Evolutionary conservation across 2,888 invertebrate species (phyloP).

Genomic region (Dicranocentrus wangi): DNA sequence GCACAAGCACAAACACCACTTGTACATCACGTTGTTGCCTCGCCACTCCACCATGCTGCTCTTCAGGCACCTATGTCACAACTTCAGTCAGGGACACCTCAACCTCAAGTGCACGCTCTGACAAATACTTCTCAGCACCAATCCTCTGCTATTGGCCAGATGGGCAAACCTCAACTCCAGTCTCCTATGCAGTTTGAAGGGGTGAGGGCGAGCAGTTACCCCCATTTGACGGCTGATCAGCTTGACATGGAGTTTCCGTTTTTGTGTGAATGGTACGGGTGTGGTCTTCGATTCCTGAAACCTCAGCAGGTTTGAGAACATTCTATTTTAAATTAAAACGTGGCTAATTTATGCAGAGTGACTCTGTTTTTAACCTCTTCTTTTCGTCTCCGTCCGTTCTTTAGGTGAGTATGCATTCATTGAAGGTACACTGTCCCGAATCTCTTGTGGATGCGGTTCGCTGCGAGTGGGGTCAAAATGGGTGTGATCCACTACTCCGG

Average conservation of each 20-base stretch:
- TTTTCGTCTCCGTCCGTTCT: too few relatives aligned
- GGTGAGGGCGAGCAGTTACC: conserved; percentile 38
- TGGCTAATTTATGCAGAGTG: too few relatives aligned
- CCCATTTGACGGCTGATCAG: conserved; percentile 62
- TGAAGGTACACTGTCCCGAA: conserved; percentile 87
- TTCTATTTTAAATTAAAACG: too few relatives aligned
- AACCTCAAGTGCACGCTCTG: conserved; percentile 48
- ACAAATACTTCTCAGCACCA: background rate
- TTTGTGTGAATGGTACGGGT: conserved; percentile 96
- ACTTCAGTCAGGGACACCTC: background rate
- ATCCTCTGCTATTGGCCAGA: too few relatives aligned
- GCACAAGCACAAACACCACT: conserved; percentile 1
- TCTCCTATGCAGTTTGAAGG: conserved; percentile 47
- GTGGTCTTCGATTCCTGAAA: conserved; percentile 75
- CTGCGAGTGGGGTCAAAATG: conserved; percentile 87
- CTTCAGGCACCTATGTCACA: conserved; percentile 31
- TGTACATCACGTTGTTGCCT: background rate
- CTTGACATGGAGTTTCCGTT: conserved; percentile 70
- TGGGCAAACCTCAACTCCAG: background rate
- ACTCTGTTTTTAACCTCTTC: too few relatives aligned
- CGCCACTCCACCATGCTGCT: background rate
- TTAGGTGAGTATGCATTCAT: conserved; percentile 92
- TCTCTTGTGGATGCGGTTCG: conserved; percentile 81
- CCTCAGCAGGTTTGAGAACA: conserved; percentile 65
- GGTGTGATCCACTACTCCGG: conserved; percentile 90